Evolutionary conservation across 1,140 invertebrate species (phyloP), one percentile per base, ranked within the genome.

Genomic region (Gonatopus flavifemur): DNA sequence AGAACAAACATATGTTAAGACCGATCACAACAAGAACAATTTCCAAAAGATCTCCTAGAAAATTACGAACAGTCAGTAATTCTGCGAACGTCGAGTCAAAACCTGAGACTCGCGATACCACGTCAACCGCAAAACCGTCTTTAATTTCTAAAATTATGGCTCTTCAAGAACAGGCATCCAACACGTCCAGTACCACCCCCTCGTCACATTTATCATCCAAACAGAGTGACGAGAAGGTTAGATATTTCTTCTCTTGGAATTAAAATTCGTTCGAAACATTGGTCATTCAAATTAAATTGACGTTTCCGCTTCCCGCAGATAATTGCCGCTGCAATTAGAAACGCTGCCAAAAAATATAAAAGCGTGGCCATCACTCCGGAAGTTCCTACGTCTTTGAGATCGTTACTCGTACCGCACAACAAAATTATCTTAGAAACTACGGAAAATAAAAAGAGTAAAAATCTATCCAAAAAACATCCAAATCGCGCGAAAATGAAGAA

Each of bases 301-400:
- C 16, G 3, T 41, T 49, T 36, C 42, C n/a, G n/a, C n/a, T 20
- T 21, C 24, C 7, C 22, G 12, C 16, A 70, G 66, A 56, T 67
- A 0, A 62, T 72, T 25, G 59, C 55, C 21, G 57, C 64, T 3
- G 60, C 55, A 4, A 49, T 71, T 33, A 50, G 54, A 20, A 59
- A 69, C 1, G 57, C 62, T 1, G 42, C 60, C 20, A 66, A 55
- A 9, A 69, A 67, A 47, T 70, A 69, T 37, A 72, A 70, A 41
- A 69, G 51, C 39, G 62, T 47, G 21, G 3, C 9, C 3, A 31
- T 7, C 6, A 16, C 40, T 2, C 24, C 56, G 19, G 61, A 65
- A 16, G 35, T 58, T 18, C 30, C 57, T 6, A 13, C 59, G 20
- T n/a, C n/a, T n/a, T 43, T 62, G 18, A 53, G 60, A 10, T 47